Conservation (phyloP, 1,140 invertebrate species). For the Laupala kohalensis region DNA sequence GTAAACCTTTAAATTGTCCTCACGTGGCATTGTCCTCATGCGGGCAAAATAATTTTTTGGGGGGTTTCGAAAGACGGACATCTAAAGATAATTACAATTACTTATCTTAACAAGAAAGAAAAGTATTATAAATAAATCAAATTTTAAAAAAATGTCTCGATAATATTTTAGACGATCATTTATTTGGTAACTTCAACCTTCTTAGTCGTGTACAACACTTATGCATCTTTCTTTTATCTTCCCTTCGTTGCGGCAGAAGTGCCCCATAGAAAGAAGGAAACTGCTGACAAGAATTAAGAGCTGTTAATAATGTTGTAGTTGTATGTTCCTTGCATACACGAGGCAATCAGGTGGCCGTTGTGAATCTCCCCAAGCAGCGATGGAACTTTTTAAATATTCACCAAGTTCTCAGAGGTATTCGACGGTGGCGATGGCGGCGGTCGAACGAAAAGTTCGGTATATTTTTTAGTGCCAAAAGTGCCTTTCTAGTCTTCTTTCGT, state of each 20-base stretch:
- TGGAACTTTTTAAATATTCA: not conserved
- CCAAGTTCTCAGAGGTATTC: not conserved
- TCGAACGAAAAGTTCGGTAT: not conserved
- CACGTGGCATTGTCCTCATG: too few relatives aligned
- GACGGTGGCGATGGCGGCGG: too few relatives aligned
- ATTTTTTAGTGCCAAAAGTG: not conserved
- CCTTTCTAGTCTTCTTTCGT: not conserved
- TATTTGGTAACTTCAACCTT: not conserved
- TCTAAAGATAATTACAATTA: too few relatives aligned
- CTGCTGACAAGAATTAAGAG: not conserved
- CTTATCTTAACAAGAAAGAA: too few relatives aligned
- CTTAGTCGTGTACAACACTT: not conserved
- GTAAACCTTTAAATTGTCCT: too few relatives aligned
- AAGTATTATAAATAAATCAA: not conserved
- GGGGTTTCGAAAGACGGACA: too few relatives aligned
- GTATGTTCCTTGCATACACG: not conserved
- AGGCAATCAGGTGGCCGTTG: not conserved
- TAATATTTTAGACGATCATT: not conserved
- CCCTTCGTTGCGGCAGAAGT: not conserved
- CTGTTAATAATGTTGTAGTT: not conserved
- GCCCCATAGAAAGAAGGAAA: not conserved
- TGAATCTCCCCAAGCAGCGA: not conserved
- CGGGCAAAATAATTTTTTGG: too few relatives aligned
- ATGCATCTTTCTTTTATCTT: not conserved
- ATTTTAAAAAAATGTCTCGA: not conserved